Evolutionary conservation across 2,888 invertebrate genomes (phyloP), one percentile per base, ranked within the genome.

Genomic region (Monoplex corrugatus): DNA sequence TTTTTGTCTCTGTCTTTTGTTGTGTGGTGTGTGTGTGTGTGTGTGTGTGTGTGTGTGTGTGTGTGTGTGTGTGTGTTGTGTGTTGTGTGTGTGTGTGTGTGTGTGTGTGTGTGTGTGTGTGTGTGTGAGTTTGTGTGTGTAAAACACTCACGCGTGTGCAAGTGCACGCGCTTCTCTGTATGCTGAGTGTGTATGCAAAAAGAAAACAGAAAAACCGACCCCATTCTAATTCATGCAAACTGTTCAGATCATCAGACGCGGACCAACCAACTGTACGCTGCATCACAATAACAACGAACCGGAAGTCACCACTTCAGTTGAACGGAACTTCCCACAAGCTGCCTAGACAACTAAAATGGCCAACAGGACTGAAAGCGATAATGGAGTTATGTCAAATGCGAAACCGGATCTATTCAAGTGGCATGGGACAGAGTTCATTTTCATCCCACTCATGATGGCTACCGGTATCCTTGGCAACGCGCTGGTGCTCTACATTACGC

Each of bases 401-500:
- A 84, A 82, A 35, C 89, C 89, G 57, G 89, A 90, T 16, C 80
- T 90, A 8, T 90, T 90, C 57, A 89, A 90, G 40, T 91, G 91
- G 91, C 89, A 90, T 32, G 91, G 90, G 10, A 78, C 89, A 0
- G 91, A 91, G 68, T 40, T 91, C 19, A 82, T 91, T 32, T 40
- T 91, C 50, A 89, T 91, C 38, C 90, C 91, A 6, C 0, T 68
- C 38, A 91, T 91, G 91, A 89, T 89, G 90, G 43, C 32, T 50
- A 23, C 86, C 13, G 91, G 91, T 43, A 87, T 91, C 83, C 87
- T 90, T 45, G 91, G 91, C 84, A 91, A 91, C 86, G 89, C 89
- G 5, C 83, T 91, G 38, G 91, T 91, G 16, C 89, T 91, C 78
- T 91, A 91, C 75, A 89, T 91, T 45, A 90, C 90, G 6, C 91